Conservation (phyloP, 1,140 invertebrate species). For the Holcopasites calliopsidis region DNA sequence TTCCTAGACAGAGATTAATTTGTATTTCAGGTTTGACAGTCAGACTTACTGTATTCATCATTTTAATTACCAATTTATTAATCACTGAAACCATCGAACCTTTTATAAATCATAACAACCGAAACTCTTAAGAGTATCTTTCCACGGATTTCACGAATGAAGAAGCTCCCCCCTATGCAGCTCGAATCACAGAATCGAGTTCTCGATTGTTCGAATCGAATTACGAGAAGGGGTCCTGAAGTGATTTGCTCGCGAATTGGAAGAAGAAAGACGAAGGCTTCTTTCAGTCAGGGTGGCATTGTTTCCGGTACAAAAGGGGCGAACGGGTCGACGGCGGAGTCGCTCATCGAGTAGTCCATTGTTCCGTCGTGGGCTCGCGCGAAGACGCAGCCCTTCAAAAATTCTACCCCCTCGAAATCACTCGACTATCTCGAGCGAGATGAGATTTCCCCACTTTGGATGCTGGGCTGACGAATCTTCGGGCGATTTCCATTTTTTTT, state of each 20-base stretch:
- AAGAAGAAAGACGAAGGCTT: neutral
- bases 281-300: neutral
- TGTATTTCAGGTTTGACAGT: too few relatives aligned
- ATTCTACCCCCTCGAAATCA: slow-evolving; percentile 6
- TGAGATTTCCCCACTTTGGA: neutral
- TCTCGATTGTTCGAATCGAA: slow-evolving; percentile 17
- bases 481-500: neutral
- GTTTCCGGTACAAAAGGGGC: slow-evolving; percentile 26
- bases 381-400: slow-evolving; percentile 21
- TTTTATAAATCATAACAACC: too few relatives aligned
- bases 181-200: neutral
- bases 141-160: too few relatives aligned
- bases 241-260: neutral
- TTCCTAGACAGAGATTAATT: too few relatives aligned
- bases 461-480: neutral
- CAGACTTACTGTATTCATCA: too few relatives aligned
- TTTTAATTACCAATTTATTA: too few relatives aligned
- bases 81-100: too few relatives aligned
- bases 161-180: too few relatives aligned
- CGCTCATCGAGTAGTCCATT: slow-evolving; percentile 21
- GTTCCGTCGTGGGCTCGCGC: slow-evolving; percentile 1
- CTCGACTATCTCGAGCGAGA: neutral
- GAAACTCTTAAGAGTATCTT: too few relatives aligned
- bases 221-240: neutral
- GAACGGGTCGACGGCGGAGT: slow-evolving; percentile 3